Percentiles rank a stretch among this genome's conserved stretches.
Conservation (phyloP, 2,113 vertebrate species). For the Myanophis thanlyinensis region DNA sequence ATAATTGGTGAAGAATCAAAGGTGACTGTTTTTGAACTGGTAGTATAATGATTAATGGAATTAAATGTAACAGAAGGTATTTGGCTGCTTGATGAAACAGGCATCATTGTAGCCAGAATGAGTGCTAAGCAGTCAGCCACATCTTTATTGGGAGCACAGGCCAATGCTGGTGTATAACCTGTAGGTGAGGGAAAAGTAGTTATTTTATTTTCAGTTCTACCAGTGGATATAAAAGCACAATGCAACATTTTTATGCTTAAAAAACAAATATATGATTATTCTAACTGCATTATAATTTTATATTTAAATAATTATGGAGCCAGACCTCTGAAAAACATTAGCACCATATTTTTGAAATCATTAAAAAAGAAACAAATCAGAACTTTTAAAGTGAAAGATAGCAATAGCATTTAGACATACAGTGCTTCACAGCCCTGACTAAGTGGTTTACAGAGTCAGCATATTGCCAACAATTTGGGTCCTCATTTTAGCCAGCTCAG, state of each 20-base stretch:
- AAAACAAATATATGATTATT: not conserved
- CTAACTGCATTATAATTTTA: not conserved
- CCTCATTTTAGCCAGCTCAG: no score
- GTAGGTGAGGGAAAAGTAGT: constrained; percentile 3
- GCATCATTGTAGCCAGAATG: constrained; percentile 99
- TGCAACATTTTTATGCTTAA: not conserved
- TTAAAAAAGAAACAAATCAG: not conserved
- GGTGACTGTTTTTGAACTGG: constrained; percentile 92
- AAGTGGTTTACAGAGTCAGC: no score
- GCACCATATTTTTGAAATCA: not conserved
- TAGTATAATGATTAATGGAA: constrained; percentile 95
- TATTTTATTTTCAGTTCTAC: not conserved
- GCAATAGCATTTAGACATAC: no score
- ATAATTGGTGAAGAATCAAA: constrained; percentile 89
- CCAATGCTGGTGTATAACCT: constrained; percentile 98
- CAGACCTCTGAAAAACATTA: not conserved
- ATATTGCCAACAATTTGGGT: no score
- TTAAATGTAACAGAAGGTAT: constrained; percentile 86
- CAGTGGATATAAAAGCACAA: not conserved
- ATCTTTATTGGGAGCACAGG: constrained; percentile 97
- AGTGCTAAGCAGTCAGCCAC: constrained; percentile 98
- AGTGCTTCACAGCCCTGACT: no score
- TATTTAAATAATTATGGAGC: not conserved
- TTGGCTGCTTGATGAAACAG: constrained; percentile 85
- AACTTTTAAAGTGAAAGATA: not conserved